A percentile compares a stretch with the other conserved stretches of the same genome.
phyloP scores from a whole-genome alignment of 2,113 vertebrate species.

The Menura novaehollandiae region DNA sequence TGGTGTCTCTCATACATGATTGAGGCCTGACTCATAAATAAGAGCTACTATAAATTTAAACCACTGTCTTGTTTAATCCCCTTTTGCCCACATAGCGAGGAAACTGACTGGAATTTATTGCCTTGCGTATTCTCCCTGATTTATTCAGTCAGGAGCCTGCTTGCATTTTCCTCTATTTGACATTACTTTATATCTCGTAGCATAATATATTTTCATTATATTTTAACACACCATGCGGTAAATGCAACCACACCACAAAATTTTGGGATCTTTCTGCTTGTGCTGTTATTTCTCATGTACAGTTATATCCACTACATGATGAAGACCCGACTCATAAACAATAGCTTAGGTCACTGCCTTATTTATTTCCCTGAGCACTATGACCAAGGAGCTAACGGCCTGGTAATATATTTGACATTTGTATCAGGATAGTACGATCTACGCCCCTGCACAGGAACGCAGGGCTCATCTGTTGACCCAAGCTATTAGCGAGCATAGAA shows the following conservation, averaged over 20 bases:
- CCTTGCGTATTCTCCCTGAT: constrained; percentile 61
- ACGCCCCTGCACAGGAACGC: background rate
- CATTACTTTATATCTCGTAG: constrained; percentile 55
- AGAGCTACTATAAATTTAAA: constrained; percentile 69
- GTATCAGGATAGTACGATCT: constrained; percentile 6
- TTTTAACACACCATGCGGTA: constrained; percentile 54
- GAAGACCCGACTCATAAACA: constrained; percentile 47
- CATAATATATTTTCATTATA: constrained; percentile 65
- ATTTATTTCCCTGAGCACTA: constrained; percentile 29
- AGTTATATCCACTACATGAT: constrained; percentile 4
- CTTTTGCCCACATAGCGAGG: constrained; percentile 65
- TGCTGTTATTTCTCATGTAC: constrained; percentile 11
- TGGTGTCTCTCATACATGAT: constrained; percentile 65
- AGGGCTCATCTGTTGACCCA: constrained; percentile 18
- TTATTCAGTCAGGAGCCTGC: constrained; percentile 67
- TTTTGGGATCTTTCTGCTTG: constrained; percentile 20
- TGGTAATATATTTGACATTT: constrained; percentile 45
- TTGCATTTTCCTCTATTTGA: constrained; percentile 65
- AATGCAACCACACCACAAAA: constrained; percentile 3
- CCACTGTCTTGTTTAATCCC: constrained; percentile 69
- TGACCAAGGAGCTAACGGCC: background rate
- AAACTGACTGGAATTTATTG: constrained; percentile 69
- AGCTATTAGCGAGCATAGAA: background rate
- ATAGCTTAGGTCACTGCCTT: constrained; percentile 15
- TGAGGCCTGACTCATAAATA: constrained; percentile 72